Percentiles rank a stretch among this genome's conserved stretches.
phyloP scores from a whole-genome alignment of 2,113 vertebrate genomes.

The Neofelis nebulosa region DNA sequence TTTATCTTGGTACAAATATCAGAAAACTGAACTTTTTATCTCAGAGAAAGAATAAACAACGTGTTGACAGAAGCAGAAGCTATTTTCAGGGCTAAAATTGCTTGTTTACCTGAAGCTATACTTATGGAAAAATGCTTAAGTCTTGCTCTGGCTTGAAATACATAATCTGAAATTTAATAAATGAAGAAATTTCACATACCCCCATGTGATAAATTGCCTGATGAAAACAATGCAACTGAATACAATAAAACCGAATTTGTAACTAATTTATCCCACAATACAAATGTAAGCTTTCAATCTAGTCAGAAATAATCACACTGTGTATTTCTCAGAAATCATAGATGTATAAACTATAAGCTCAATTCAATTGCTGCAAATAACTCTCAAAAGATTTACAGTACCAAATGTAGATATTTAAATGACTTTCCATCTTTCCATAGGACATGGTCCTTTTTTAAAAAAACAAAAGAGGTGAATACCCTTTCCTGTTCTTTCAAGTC shows the following conservation, averaged over 20 bases:
- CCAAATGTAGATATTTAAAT: slow-evolving; percentile 35
- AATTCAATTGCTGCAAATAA: slow-evolving; percentile 58
- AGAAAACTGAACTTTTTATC: slow-evolving; percentile 93
- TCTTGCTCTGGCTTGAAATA: slow-evolving; percentile 82
- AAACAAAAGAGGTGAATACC: background rate
- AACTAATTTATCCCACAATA: slow-evolving; percentile 80
- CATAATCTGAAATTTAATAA: slow-evolving; percentile 88
- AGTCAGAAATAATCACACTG: slow-evolving; percentile 70
- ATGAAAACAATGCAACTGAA: slow-evolving; percentile 79
- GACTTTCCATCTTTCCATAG: background rate
- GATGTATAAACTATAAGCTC: background rate
- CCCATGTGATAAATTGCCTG: slow-evolving; percentile 80
- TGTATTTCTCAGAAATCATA: slow-evolving; percentile 65
- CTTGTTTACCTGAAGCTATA: slow-evolving; percentile 89
- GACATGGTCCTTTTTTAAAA: background rate
- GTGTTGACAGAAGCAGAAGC: slow-evolving; percentile 92
- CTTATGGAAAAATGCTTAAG: slow-evolving; percentile 86
- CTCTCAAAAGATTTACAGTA: slow-evolving; percentile 19
- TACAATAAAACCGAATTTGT: slow-evolving; percentile 78
- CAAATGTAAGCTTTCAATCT: slow-evolving; percentile 78
- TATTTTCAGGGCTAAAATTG: slow-evolving; percentile 92
- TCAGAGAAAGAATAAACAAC: slow-evolving; percentile 90
- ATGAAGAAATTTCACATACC: slow-evolving; percentile 83
- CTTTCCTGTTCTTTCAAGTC: background rate
- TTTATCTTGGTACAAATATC: slow-evolving; percentile 98